These are phyloP conservation scores for Scrobipalpa costella DNA, from an alignment of 2,888 invertebrate genomes.

Conservation along the genomic window DNA sequence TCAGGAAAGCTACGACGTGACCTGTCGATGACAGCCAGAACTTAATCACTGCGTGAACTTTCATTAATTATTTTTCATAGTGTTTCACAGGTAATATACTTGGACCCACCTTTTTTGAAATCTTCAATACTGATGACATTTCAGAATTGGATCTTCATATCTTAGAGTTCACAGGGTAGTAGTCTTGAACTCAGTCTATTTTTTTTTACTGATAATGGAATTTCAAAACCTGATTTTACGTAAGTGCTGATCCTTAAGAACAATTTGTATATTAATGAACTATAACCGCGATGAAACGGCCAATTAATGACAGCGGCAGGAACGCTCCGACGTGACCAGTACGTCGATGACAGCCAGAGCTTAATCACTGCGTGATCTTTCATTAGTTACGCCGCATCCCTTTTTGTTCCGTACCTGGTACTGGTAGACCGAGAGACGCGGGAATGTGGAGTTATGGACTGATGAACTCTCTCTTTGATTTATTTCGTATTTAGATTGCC, in stretches of 20 bases:
- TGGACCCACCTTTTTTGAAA: not conserved
- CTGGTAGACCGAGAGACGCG: constrained; percentile 34
- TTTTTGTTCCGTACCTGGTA: constrained; percentile 46
- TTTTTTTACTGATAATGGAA: not conserved
- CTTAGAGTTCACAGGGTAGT: not conserved
- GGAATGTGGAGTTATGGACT: constrained; percentile 32
- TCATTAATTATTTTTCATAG: not conserved
- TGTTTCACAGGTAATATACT: not conserved
- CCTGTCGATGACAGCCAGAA: constrained; percentile 62
- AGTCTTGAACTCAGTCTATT: not conserved
- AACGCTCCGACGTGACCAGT: constrained; percentile 48
- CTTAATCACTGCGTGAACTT: constrained; percentile 45
- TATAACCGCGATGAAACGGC: constrained; percentile 68
- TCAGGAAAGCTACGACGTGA: constrained; percentile 51
- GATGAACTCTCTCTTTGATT: constrained; percentile 30
- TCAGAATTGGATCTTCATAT: no score
- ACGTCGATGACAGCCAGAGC: constrained; percentile 64
- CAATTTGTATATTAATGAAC: constrained; percentile 69
- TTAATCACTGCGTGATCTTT: constrained; percentile 69
- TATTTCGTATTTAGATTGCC: constrained; percentile 18
- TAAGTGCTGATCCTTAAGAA: constrained; percentile 36
- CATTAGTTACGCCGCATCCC: constrained; percentile 64
- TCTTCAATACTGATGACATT: not conserved
- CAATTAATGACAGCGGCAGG: constrained; percentile 72
- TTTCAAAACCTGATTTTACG: not conserved